Evolutionary conservation across 2,113 vertebrate genomes (phyloP).

Genomic region (Tapirus terrestris): DNA sequence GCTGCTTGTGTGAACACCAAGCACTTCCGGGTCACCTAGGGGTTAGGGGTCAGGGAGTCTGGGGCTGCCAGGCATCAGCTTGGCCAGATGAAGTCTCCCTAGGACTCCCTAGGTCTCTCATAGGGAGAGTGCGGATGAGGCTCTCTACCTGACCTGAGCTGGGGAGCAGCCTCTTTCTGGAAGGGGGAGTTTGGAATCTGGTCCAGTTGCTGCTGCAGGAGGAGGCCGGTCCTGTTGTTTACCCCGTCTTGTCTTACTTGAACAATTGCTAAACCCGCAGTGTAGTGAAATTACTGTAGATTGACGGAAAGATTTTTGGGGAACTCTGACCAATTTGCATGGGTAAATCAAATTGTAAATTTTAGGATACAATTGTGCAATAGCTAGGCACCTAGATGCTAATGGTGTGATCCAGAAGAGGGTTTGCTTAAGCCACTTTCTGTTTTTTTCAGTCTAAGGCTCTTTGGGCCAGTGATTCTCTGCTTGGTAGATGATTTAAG

Average conservation of each 20-base stretch:
- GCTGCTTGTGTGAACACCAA: neutral
- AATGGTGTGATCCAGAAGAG: neutral
- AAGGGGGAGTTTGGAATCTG: neutral
- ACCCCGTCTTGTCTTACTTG: neutral
- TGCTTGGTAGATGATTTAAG: neutral
- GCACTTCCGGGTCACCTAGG: neutral
- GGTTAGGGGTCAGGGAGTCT: neutral
- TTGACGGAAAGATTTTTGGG: neutral
- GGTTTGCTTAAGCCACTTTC: neutral
- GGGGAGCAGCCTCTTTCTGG: neutral
- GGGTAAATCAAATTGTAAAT: neutral
- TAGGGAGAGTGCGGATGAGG: too few species aligned
- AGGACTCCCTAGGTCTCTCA: too few species aligned
- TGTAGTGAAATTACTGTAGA: neutral
- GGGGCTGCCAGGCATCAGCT: accelerated
- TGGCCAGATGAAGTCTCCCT: neutral
- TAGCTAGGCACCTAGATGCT: neutral
- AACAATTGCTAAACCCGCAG: neutral
- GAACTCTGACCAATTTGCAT: neutral
- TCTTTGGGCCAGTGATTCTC: neutral
- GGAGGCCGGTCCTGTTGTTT: too few species aligned
- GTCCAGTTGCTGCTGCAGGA: neutral
- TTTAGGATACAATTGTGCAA: neutral
- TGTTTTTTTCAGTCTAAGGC: neutral
- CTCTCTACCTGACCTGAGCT: neutral